Conservation (phyloP, 2,113 vertebrate genomes). For the Ornithorhynchus anatinus region DNA sequence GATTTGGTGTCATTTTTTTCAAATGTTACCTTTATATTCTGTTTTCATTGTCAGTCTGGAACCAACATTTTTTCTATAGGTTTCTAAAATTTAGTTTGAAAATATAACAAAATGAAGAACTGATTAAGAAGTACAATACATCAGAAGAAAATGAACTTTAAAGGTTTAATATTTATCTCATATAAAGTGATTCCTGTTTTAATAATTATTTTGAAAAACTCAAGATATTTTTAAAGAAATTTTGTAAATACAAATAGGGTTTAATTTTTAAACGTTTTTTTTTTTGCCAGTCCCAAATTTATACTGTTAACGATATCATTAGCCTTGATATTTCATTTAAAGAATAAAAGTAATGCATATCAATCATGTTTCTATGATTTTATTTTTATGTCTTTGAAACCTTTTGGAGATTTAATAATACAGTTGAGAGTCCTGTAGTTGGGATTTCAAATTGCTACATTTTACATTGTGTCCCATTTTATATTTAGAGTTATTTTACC, state of each 20-base stretch:
- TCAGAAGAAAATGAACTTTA: constrained; percentile 8
- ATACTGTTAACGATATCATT: constrained; percentile 21
- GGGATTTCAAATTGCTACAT: not conserved
- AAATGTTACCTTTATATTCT: not conserved
- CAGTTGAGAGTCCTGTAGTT: not conserved
- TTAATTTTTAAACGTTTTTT: constrained; percentile 40
- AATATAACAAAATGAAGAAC: not conserved
- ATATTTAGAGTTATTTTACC: not conserved
- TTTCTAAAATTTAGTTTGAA: not conserved
- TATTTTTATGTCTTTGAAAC: constrained; percentile 14
- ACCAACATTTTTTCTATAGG: not conserved
- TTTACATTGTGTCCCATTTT: constrained; percentile 5
- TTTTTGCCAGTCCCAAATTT: constrained; percentile 23
- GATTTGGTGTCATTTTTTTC: not conserved
- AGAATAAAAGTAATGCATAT: constrained; percentile 46
- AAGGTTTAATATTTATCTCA: constrained; percentile 27
- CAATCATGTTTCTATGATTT: not conserved
- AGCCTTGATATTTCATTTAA: constrained; percentile 37
- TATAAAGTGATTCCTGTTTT: constrained; percentile 24
- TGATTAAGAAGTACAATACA: constrained; percentile 31
- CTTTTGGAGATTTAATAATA: not conserved
- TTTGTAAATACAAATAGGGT: constrained; percentile 35
- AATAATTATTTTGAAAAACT: constrained; percentile 16
- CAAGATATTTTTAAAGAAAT: constrained; percentile 20
- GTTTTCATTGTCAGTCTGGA: not conserved